Conservation (phyloP, 1,140 invertebrate genomes). For the Trypoxylus dichotomus region DNA sequence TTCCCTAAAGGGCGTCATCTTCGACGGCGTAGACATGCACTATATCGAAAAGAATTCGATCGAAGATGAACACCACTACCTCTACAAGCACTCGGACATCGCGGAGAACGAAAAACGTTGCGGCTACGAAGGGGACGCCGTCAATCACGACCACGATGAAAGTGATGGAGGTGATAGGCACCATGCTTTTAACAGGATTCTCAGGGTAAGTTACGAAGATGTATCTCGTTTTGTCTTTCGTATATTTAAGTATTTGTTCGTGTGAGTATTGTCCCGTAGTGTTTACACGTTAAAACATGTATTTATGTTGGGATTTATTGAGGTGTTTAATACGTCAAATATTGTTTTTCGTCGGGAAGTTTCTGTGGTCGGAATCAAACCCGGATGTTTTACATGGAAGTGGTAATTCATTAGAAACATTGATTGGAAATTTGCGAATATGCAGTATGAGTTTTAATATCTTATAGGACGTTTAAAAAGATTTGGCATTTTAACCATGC, state of each 20-base stretch:
- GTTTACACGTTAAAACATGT: too few species aligned
- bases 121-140: constrained; percentile 59
- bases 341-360: too few species aligned
- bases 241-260: not conserved
- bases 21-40: constrained; percentile 74
- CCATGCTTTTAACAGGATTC: constrained; percentile 57
- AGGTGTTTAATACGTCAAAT: too few species aligned
- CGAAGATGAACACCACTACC: constrained; percentile 60
- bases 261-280: too few species aligned
- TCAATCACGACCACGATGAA: constrained; percentile 36
- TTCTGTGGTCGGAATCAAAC: too few species aligned
- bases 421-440: too few species aligned
- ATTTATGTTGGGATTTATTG: too few species aligned
- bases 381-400: too few species aligned
- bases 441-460: too few species aligned
- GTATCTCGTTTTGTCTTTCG: not conserved
- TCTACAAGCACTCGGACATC: constrained; percentile 73
- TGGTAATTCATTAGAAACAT: too few species aligned
- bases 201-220: constrained; percentile 51
- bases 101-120: constrained; percentile 66
- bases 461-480: too few species aligned
- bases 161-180: constrained; percentile 33
- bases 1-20: constrained; percentile 79
- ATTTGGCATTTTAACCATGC: too few species aligned
- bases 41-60: constrained; percentile 67